Conservation (phyloP, 1,140 invertebrate genomes). For the Oreohelix idahoensis region DNA sequence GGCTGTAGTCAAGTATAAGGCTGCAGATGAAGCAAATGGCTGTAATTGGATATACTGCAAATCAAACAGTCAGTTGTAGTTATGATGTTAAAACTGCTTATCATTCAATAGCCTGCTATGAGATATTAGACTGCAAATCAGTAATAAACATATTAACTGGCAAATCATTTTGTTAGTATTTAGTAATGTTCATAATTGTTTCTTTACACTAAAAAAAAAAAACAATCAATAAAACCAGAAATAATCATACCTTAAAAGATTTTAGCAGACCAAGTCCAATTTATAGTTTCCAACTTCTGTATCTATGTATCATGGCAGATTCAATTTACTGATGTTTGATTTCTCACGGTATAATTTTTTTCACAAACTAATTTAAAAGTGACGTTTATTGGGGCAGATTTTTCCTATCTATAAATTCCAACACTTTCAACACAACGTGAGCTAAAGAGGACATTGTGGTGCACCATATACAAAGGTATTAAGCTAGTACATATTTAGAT, state of each 20-base stretch:
- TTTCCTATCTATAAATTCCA: background rate
- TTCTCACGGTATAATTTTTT: background rate
- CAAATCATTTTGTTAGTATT: background rate
- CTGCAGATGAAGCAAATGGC: background rate
- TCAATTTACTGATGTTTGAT: background rate
- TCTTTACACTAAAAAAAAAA: background rate
- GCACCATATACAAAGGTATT: slow-evolving; percentile 1
- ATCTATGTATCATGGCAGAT: background rate
- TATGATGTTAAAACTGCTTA: background rate
- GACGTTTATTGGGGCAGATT: background rate
- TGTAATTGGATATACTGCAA: background rate
- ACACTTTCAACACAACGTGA: slow-evolving; percentile 28
- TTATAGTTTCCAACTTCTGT: background rate
- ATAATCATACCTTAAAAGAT: background rate
- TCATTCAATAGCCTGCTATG: background rate
- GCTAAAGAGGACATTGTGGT: slow-evolving; percentile 38
- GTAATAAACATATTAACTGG: background rate
- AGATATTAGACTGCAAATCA: slow-evolving; percentile 3
- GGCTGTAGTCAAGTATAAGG: background rate
- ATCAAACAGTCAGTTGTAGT: background rate
- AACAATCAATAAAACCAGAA: background rate
- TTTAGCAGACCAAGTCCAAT: background rate
- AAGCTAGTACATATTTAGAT: background rate
- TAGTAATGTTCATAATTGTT: background rate
- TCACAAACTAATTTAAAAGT: background rate